These are phyloP conservation scores for Drosophila sordidapex DNA, from an alignment of 2,888 invertebrate species.

Conservation along the genomic window DNA sequence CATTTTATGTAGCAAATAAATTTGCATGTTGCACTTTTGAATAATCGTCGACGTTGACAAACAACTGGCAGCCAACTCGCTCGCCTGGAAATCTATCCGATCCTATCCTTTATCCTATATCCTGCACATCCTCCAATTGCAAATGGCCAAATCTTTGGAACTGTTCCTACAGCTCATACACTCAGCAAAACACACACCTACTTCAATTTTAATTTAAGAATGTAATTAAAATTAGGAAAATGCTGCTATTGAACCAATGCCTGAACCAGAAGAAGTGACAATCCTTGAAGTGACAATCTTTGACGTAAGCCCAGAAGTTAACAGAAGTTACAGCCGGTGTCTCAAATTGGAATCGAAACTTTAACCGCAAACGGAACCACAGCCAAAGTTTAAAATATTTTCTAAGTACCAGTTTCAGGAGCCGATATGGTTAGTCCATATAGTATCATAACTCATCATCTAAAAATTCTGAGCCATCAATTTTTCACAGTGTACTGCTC, in stretches of 20 bases:
- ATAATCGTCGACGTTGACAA: conserved; percentile 78
- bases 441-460: neutral
- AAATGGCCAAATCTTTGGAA: conserved; percentile 34
- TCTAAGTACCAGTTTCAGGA: neutral
- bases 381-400: neutral
- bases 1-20: conserved; percentile 79
- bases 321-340: no score
- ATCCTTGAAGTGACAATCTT: neutral
- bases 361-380: neutral
- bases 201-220: no score
- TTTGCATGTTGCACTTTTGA: conserved; percentile 81
- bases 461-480: neutral
- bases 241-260: neutral
- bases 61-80: conserved; percentile 76
- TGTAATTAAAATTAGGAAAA: neutral
- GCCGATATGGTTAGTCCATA: neutral
- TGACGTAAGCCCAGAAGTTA: no score
- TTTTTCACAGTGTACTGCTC: neutral
- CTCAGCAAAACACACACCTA: neutral
- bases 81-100: conserved; percentile 62
- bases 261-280: neutral
- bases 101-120: conserved; percentile 9
- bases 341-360: no score
- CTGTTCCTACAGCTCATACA: neutral
- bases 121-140: neutral